Base-by-base conservation (phyloP, 2,888 invertebrate genomes). In the Ferdinandea cuprea region DNA sequence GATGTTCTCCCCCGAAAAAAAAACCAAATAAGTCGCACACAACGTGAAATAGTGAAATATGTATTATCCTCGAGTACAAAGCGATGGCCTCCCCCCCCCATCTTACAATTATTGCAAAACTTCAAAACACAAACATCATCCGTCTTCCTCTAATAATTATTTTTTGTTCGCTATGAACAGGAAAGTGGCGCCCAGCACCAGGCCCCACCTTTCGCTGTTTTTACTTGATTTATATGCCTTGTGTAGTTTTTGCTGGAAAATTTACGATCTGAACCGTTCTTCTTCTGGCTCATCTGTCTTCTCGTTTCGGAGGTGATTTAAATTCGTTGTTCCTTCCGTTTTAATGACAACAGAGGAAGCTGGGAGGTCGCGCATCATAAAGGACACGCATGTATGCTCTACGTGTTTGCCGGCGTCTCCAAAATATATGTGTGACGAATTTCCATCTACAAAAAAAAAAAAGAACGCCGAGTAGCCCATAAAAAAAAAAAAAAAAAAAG, bases 341-440 rank as follows among this genome's bases (percentile, higher is more conserved):
- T 65, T 63, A 66, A 61, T 63, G 58, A 50, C 13, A n/a, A n/a
- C n/a, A n/a, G n/a, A n/a, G 35, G 9, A 25, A 32, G 42, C 28
- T 48, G n/a, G 72, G 83, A 68, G 72, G 83, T 83, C 63, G 72
- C 83, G 83, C 83, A 73, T 83, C 83, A 83, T 78, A 83, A 83
- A 83, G 72, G 63, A 78, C 78, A 78, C 78, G 78, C 83, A 78
- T 63, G 66, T 77, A 28, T 42, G 28, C 25, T n/a, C 59, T 72
- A 48, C 59, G 65, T 66, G 66, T 61, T 21, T 61, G 19, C 50
- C 56, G 32, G 17, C 37, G n/a, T n/a, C n/a, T 35, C 32, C 50
- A 17, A 66, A 59, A 71, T 61, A 40, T 59, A 42, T 66, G 50
- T 46, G 65, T 66, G 80, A 81, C 71, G 48, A 48, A 81, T 77